Base-by-base conservation (phyloP, 1,140 invertebrate genomes). In the Brachionus koreanus region DNA sequence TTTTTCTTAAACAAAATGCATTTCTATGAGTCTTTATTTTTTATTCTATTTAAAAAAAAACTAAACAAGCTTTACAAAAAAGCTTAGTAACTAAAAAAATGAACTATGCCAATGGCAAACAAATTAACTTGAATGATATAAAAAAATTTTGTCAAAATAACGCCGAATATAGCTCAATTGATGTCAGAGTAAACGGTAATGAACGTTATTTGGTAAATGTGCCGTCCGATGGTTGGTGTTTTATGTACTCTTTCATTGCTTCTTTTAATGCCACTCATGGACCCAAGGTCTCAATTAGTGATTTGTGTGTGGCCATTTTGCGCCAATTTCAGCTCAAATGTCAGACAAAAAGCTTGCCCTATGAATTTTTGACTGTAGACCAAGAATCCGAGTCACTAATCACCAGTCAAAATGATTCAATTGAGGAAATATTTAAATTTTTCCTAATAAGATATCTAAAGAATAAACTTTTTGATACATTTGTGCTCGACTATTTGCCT, bases 221-320 rank as follows among this genome's bases (percentile, higher is more conserved):
- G 19, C 75, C 43, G 33, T 10, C 75, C n/a, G 75, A 77, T 37
- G 75, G 75, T 12, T 77, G 75, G 75, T 77, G 75, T 52, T 52
- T 77, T 6, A 52, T 77, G 25, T 61, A 77, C 35, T 77, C 75
- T 7, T 57, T 77, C 25, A 43, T 39, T 5, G 43, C 46, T 77
- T 65, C 63, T 16, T 37, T 29, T 10, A 37, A 65, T n/a, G 63
- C 63, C 13, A 13, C 1, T 33, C 33, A 19, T 33, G 33, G 33
- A 5, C 29, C 25, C 7, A 33, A 65, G 25, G 10, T 65, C 5
- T 33, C 25, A 16, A 65, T 65, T 35, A 33, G 33, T 33, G 25
- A n/a, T 3, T 12, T 65, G 16, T 65, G 25, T 13, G 12, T n/a
- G 33, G 75, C 42, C 19, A 49, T 61, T 16, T 42, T 72, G 35